Conservation (phyloP, 2,888 invertebrate species). For the Augochlorella aurata region DNA sequence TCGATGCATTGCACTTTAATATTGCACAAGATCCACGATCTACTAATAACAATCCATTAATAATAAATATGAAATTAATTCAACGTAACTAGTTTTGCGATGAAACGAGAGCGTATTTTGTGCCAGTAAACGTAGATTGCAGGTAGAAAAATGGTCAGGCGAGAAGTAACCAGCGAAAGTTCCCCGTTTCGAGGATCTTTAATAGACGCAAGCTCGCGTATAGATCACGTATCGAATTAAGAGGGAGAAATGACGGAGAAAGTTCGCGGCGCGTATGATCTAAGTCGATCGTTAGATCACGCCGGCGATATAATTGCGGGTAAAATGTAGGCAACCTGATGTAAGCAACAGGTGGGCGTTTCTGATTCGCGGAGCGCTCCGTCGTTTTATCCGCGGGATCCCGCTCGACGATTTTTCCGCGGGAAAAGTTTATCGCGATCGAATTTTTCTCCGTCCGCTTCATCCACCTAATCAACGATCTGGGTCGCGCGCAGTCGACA, state of each 20-base stretch:
- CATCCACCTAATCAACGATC: neutral
- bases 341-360: slow-evolving; percentile 74
- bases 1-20: too few relatives aligned
- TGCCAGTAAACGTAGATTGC: too few relatives aligned
- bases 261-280: slow-evolving; percentile 22
- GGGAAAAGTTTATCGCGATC: neutral
- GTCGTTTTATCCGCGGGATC: slow-evolving; percentile 12
- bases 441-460: neutral
- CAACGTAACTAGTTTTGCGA: too few relatives aligned
- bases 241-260: slow-evolving; percentile 39
- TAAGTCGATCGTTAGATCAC: slow-evolving; percentile 42
- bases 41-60: too few relatives aligned
- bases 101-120: too few relatives aligned
- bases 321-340: slow-evolving; percentile 62
- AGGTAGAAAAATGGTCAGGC: neutral
- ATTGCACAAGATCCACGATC: too few relatives aligned
- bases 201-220: neutral
- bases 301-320: slow-evolving; percentile 55
- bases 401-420: neutral
- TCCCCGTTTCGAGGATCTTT: neutral
- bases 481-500: neutral
- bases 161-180: neutral
- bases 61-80: too few relatives aligned
- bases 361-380: slow-evolving; percentile 45
- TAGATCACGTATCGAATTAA: slow-evolving; percentile 9